Percentiles rank a stretch among this genome's conserved stretches.
phyloP scores from a whole-genome alignment of 2,797 vertebrate genomes.

The Jordanella pulchra region DNA sequence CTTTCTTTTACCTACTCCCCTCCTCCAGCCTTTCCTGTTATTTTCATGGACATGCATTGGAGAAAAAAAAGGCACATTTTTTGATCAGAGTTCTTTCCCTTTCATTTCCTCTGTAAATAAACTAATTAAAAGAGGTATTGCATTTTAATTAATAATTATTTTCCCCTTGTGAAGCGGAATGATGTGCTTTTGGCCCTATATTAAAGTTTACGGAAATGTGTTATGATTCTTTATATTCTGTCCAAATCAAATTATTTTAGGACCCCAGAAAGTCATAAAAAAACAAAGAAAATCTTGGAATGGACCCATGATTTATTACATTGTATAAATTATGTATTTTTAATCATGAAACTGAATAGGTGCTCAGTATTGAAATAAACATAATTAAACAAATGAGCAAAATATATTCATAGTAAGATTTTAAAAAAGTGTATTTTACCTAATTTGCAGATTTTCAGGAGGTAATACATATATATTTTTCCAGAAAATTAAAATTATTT shows the following conservation, averaged over 20 bases:
- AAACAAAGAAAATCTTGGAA: background rate
- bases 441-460: background rate
- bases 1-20: constrained; percentile 38
- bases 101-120: constrained; percentile 61
- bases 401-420: too few species aligned
- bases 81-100: constrained; percentile 42
- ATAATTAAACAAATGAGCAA: too few species aligned
- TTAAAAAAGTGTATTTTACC: background rate
- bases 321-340: background rate
- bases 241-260: background rate
- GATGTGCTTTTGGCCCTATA: constrained; percentile 40
- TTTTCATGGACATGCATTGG: constrained; percentile 63
- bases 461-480: too few species aligned
- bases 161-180: constrained; percentile 74
- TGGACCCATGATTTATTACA: background rate
- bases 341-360: background rate
- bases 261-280: background rate
- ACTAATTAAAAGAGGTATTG: constrained; percentile 73
- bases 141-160: constrained; percentile 81
- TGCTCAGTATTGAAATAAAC: too few species aligned
- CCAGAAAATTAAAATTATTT: background rate
- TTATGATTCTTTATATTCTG: constrained; percentile 37
- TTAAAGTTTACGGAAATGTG: constrained; percentile 37
- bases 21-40: constrained; percentile 54
- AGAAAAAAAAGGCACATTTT: constrained; percentile 55